Conservation (phyloP, 2,113 vertebrate species). For the Australoheros scitulus region DNA sequence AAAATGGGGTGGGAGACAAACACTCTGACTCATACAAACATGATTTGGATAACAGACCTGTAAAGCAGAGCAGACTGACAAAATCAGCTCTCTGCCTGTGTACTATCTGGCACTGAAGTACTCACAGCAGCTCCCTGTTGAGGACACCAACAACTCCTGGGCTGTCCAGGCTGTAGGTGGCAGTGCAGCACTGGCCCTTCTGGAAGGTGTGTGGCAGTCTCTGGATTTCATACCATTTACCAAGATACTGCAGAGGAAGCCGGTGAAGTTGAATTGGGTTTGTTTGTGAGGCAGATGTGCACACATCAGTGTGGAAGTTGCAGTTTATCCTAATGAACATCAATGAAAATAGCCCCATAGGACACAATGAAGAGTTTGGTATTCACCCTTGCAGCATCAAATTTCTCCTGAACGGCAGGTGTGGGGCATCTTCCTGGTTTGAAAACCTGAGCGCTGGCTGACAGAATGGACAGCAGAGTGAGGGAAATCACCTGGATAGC, state of each 20-base stretch:
- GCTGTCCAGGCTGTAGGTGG: constrained; percentile 82
- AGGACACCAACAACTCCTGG: constrained; percentile 83
- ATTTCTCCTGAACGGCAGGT: constrained; percentile 65
- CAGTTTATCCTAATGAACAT: neutral
- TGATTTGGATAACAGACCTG: neutral
- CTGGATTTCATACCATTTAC: constrained; percentile 87
- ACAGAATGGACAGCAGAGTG: constrained; percentile 67
- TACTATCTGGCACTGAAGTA: neutral
- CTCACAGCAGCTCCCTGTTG: constrained; percentile 81
- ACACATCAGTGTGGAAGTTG: neutral
- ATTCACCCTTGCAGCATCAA: constrained; percentile 68
- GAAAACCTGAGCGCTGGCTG: constrained; percentile 67
- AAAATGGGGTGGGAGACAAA: neutral
- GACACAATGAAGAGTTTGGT: neutral
- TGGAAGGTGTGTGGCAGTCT: constrained; percentile 82
- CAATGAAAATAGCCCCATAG: neutral
- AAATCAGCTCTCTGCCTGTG: neutral
- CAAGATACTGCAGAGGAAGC: constrained; percentile 80
- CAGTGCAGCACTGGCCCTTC: constrained; percentile 83
- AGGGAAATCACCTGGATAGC: constrained; percentile 64
- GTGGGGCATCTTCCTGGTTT: constrained; percentile 65
- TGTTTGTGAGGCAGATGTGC: neutral
- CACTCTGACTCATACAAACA: neutral
- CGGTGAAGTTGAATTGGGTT: neutral
- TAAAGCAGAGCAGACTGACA: neutral